Evolutionary conservation across 2,113 vertebrate species (phyloP).

Genomic region (Halcyon senegalensis): DNA sequence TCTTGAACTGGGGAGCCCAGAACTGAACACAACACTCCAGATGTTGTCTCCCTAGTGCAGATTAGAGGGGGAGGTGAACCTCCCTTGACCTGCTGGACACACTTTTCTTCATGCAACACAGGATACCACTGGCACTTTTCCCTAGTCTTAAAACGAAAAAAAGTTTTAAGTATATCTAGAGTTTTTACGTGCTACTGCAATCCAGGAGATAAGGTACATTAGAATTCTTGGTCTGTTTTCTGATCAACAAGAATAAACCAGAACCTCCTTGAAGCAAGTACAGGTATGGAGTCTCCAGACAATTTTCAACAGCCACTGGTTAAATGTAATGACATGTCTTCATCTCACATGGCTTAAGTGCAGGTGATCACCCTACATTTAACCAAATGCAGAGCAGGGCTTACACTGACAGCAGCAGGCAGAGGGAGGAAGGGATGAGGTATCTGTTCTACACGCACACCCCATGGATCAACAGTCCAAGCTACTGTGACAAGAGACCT

Average conservation of each 20-base stretch:
- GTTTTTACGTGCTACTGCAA: not conserved
- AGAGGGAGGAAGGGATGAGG: not conserved
- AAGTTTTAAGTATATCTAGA: not conserved
- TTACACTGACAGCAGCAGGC: not conserved
- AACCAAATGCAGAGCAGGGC: not conserved
- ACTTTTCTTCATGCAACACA: too few relatives aligned
- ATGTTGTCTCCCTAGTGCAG: too few relatives aligned
- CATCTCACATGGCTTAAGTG: not conserved
- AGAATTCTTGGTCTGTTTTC: not conserved
- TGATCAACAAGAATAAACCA: not conserved
- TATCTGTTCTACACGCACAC: not conserved
- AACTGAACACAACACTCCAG: too few relatives aligned
- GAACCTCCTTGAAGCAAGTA: not conserved
- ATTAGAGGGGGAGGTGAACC: too few relatives aligned
- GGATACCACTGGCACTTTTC: not conserved
- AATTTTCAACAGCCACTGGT: not conserved
- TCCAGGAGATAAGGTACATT: not conserved
- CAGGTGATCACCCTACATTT: not conserved
- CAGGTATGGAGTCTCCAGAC: not conserved
- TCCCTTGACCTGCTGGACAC: too few relatives aligned
- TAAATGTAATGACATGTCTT: not conserved
- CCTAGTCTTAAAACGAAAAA: not conserved
- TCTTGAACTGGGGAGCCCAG: too few relatives aligned
- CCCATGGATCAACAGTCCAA: not conserved
- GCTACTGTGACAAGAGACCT: not conserved